A percentile compares a stretch with the other conserved stretches of the same genome.
These are phyloP conservation scores for Trissolcus brochymenae DNA, from an alignment of 2,888 invertebrate genomes.

Conservation along the genomic window DNA sequence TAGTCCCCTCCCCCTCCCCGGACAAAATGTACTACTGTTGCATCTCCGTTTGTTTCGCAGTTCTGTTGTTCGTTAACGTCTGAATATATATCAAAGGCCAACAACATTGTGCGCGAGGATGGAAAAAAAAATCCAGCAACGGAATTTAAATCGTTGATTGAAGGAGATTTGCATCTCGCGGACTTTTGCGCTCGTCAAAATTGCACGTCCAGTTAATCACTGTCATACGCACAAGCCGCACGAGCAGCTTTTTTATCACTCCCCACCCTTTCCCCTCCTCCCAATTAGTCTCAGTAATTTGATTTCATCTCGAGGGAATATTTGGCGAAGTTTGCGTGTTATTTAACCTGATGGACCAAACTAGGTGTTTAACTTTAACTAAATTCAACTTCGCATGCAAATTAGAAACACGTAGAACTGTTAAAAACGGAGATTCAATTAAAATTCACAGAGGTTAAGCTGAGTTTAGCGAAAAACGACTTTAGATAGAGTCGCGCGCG, in stretches of 20 bases:
- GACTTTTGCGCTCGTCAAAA: too few relatives aligned
- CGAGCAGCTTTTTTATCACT: background rate
- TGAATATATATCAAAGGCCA: too few relatives aligned
- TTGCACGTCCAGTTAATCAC: conserved; percentile 3
- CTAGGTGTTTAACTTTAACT: conserved; percentile 52
- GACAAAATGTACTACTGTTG: background rate
- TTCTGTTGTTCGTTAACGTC: too few relatives aligned
- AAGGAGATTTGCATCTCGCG: too few relatives aligned
- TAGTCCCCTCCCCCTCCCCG: background rate
- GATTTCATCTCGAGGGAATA: conserved; percentile 44
- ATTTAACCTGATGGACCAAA: conserved; percentile 51
- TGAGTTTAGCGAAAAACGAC: conserved; percentile 55
- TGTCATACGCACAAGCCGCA: background rate
- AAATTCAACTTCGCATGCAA: conserved; percentile 57
- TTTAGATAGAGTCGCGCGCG: conserved; percentile 53
- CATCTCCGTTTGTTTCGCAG: too few relatives aligned
- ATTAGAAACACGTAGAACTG: conserved; percentile 56
- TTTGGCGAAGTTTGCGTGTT: conserved; percentile 44
- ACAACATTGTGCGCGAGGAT: too few relatives aligned
- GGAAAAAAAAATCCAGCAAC: background rate
- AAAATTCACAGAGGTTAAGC: conserved; percentile 59
- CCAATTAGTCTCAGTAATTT: conserved; percentile 44
- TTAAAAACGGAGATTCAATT: conserved; percentile 59
- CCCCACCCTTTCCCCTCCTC: too few relatives aligned
- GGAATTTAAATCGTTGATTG: background rate